These are phyloP conservation scores for Diacarnus erythraeanus DNA, from an alignment of 37 sponge, comb jelly and placozoan species.

Conservation along the genomic window DNA sequence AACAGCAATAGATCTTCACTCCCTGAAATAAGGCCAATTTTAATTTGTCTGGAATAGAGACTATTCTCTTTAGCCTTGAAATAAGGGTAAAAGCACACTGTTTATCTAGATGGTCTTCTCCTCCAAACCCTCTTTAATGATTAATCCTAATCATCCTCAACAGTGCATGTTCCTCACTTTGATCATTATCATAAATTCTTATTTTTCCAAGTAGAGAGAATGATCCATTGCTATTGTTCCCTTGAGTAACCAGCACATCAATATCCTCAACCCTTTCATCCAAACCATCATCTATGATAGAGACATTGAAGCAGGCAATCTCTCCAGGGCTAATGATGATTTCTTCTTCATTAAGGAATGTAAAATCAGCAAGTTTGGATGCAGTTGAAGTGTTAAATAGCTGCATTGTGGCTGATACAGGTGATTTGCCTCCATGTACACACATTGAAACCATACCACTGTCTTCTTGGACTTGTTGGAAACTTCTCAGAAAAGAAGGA, in stretches of 20 bases:
- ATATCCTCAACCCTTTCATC: slow-evolving; percentile 4
- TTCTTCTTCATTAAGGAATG: neutral
- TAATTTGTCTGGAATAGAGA: too few relatives aligned
- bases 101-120: too few relatives aligned
- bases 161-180: neutral
- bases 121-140: neutral
- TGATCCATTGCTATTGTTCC: neutral
- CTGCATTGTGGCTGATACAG: neutral
- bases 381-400: neutral
- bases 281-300: slow-evolving; percentile 8
- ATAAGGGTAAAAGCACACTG: too few relatives aligned
- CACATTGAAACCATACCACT: neutral
- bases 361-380: neutral
- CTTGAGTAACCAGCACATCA: neutral
- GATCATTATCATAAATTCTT: slow-evolving; percentile 3
- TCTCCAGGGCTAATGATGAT: slow-evolving; percentile 1
- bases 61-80: too few relatives aligned
- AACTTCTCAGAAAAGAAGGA: neutral
- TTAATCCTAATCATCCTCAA: neutral
- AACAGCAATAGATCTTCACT: too few relatives aligned
- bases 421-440: neutral
- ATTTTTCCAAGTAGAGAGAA: neutral
- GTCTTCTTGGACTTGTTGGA: neutral
- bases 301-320: neutral
- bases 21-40: too few relatives aligned